phyloP scores from a whole-genome alignment of 2,888 invertebrate species.

The Diarsia brunnea region DNA sequence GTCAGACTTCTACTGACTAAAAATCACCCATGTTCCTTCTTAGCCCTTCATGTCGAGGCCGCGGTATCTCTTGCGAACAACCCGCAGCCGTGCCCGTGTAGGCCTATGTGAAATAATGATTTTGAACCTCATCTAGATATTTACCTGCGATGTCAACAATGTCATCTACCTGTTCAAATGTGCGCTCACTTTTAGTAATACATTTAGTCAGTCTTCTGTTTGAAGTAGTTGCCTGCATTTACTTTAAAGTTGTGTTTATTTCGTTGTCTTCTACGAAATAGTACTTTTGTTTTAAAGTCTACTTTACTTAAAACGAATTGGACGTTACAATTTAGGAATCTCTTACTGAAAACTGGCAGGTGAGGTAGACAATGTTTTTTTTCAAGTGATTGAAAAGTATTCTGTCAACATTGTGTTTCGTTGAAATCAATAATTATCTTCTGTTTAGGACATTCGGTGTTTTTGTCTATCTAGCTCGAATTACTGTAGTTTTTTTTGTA shows the following conservation, averaged over 20 bases:
- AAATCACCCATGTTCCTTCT: no score
- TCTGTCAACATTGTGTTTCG: neutral
- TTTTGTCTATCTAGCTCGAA: neutral
- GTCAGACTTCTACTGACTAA: no score
- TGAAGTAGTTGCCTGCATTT: neutral
- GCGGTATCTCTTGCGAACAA: no score
- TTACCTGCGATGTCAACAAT: no score
- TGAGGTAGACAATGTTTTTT: conserved; percentile 4
- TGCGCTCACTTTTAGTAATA: no score
- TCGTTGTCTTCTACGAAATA: conserved; percentile 3
- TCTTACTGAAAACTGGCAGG: neutral
- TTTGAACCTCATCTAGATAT: no score
- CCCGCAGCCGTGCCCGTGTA: no score
- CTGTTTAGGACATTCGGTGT: neutral
- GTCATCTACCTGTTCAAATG: no score
- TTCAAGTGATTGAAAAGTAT: neutral
- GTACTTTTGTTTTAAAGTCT: neutral
- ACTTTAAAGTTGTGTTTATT: neutral
- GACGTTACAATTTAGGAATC: conserved; percentile 15
- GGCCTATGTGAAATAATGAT: no score
- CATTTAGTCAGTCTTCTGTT: neutral
- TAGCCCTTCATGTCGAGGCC: no score
- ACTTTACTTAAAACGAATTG: conserved; percentile 12
- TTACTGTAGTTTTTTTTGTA: no score
- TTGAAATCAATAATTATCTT: neutral